These are phyloP conservation scores for Caenorhabditis doughertyi DNA, from an alignment of 2,888 invertebrate genomes.

Conservation along the genomic window DNA sequence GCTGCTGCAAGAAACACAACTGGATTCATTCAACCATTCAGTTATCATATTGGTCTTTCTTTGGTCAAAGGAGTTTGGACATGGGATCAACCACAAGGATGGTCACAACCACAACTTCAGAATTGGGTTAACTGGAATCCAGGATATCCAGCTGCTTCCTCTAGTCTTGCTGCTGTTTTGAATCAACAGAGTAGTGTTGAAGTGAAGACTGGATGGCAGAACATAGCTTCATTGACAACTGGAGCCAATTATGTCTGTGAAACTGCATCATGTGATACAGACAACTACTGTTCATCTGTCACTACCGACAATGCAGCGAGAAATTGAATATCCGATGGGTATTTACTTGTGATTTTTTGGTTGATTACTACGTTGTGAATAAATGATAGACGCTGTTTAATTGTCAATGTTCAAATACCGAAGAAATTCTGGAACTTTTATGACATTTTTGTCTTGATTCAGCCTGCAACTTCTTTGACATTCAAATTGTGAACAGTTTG, in stretches of 20 bases:
- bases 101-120: constrained; percentile 1
- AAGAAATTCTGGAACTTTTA: too few relatives aligned
- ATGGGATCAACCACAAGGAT: constrained; percentile 46
- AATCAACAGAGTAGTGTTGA: constrained; percentile 27
- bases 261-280: constrained; percentile 48
- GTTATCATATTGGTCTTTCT: constrained; percentile 48
- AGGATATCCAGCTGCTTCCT: constrained; percentile 11
- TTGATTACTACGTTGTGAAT: background rate
- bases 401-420: too few relatives aligned
- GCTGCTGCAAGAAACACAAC: constrained; percentile 22
- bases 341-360: background rate
- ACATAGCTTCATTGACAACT: constrained; percentile 6
- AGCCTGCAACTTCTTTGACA: too few relatives aligned
- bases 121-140: constrained; percentile 33
- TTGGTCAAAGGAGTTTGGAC: constrained; percentile 21
- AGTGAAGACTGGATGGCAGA: constrained; percentile 49
- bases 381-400: too few relatives aligned
- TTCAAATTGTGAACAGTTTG: too few relatives aligned
- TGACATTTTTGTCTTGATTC: too few relatives aligned
- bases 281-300: constrained; percentile 42
- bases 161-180: constrained; percentile 9
- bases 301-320: background rate
- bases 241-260: constrained; percentile 51
- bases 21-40: constrained; percentile 34
- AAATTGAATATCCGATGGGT: background rate